Evolutionary conservation across 2,888 invertebrate genomes (phyloP).

Genomic region (Podabrus alpinus): DNA sequence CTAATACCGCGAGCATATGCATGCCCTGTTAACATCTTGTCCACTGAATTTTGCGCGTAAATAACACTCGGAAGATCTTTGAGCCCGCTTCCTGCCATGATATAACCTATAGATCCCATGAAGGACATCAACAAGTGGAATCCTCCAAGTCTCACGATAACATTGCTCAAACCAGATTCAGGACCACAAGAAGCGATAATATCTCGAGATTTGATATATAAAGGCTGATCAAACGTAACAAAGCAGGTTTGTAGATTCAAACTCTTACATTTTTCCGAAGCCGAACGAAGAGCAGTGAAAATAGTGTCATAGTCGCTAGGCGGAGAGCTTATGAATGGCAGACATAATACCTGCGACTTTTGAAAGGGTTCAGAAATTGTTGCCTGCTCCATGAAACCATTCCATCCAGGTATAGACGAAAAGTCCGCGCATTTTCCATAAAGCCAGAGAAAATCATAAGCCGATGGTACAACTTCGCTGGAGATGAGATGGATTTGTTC

Average conservation of each 20-base stretch:
- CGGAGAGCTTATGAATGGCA: neutral
- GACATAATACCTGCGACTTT: neutral
- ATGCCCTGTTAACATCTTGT: neutral
- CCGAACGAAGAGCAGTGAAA: too few relatives aligned
- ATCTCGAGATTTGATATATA: neutral
- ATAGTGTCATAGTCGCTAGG: neutral
- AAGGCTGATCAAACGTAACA: neutral
- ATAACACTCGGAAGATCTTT: neutral
- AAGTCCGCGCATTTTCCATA: neutral
- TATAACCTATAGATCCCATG: neutral
- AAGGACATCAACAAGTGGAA: slow-evolving; percentile 3
- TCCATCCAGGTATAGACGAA: neutral
- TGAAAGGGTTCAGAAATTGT: neutral
- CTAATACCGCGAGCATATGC: neutral
- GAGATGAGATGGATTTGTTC: neutral
- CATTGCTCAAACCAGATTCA: neutral
- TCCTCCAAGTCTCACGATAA: neutral
- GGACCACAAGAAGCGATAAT: neutral
- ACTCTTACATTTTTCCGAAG: neutral
- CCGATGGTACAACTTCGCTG: neutral
- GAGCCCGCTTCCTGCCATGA: neutral
- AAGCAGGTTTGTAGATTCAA: neutral
- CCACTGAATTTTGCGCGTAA: too few relatives aligned
- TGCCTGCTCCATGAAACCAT: neutral
- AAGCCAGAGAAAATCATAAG: neutral